Percentiles rank a stretch among this genome's conserved stretches.
These are phyloP conservation scores for Drosophila varians DNA, from an alignment of 1,140 invertebrate genomes.

Conservation along the genomic window DNA sequence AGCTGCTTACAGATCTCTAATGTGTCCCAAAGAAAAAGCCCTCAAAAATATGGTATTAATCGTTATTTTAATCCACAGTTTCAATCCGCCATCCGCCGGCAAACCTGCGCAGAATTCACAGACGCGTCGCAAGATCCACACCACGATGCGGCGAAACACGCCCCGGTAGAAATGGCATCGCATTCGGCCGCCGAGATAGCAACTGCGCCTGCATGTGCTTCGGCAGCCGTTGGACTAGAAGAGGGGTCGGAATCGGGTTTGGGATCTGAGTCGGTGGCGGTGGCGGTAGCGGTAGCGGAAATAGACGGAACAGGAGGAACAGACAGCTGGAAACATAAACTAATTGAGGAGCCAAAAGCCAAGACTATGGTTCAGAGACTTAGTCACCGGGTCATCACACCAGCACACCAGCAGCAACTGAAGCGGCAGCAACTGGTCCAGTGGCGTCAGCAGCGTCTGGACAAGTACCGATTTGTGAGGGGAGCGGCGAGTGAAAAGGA, in stretches of 20 bases:
- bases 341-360: background rate
- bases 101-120: conserved; percentile 54
- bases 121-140: conserved; percentile 60
- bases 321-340: background rate
- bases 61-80: conserved; percentile 39
- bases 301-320: background rate
- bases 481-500: no score
- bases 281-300: background rate
- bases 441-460: conserved; percentile 5
- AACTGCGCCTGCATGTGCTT: conserved; percentile 7
- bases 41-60: background rate
- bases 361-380: background rate
- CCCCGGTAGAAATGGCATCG: conserved; percentile 68
- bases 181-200: conserved; percentile 35
- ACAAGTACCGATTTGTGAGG: conserved; percentile 53
- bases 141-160: conserved; percentile 52
- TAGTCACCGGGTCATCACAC: background rate
- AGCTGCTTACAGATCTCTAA: background rate
- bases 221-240: conserved; percentile 9
- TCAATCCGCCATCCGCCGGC: conserved; percentile 58
- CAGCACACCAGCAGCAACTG: conserved; percentile 16
- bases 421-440: conserved; percentile 4
- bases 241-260: background rate
- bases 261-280: no score
- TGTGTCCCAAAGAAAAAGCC: background rate